Conservation (phyloP, 2,113 vertebrate species). For the Ciconia boyciana region DNA sequence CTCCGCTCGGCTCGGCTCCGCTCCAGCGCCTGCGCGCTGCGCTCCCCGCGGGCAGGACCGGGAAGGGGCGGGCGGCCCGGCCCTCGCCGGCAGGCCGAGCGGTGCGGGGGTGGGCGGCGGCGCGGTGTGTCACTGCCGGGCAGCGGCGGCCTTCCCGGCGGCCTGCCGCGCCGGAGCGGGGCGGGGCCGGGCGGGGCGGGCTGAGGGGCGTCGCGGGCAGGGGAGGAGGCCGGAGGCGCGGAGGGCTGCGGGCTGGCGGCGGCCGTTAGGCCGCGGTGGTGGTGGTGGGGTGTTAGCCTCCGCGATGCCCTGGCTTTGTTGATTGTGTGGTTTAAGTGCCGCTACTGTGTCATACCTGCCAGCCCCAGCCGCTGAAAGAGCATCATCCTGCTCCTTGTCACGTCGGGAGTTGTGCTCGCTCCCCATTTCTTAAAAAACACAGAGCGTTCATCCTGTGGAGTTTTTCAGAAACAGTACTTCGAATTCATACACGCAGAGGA, state of each 20-base stretch:
- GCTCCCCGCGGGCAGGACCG: too few relatives aligned
- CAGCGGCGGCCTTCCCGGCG: neutral
- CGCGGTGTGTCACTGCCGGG: neutral
- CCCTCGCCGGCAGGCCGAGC: neutral
- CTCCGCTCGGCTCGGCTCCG: too few relatives aligned
- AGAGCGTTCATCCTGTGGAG: neutral
- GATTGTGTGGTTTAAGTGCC: neutral
- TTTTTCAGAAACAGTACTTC: neutral
- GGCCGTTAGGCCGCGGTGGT: too few relatives aligned
- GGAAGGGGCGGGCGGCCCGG: neutral
- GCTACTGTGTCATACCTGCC: accelerated
- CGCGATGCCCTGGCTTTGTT: neutral
- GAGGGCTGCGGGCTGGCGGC: neutral
- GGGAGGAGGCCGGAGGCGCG: too few relatives aligned
- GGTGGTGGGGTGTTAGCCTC: accelerated
- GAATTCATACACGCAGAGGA: accelerated
- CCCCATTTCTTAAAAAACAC: accelerated
- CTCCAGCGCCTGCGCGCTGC: neutral
- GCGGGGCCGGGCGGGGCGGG: too few relatives aligned
- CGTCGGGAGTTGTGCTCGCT: accelerated
- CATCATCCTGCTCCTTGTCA: accelerated
- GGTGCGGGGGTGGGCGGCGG: neutral
- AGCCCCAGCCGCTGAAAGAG: neutral
- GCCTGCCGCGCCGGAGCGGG: too few relatives aligned
- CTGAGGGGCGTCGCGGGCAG: too few relatives aligned